Conservation (phyloP, 2,113 vertebrate genomes). For the Saimiri boliviensis region DNA sequence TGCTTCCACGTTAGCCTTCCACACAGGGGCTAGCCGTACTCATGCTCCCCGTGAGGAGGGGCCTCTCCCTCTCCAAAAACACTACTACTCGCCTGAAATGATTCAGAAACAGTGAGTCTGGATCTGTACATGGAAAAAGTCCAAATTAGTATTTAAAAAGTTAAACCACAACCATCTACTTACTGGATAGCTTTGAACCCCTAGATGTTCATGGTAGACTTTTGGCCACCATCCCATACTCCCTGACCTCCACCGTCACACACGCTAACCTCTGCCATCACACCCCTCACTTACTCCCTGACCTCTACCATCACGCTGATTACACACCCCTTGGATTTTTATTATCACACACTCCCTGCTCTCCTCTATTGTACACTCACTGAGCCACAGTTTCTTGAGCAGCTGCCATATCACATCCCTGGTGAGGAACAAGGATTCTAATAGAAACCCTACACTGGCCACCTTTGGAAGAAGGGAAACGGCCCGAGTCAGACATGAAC, state of each 20-base stretch:
- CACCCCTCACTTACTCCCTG: too few species aligned
- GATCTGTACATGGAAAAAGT: not conserved
- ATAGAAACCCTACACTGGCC: too few species aligned
- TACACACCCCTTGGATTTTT: too few species aligned
- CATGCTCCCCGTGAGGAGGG: accelerated
- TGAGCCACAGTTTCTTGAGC: not conserved
- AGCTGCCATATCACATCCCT: not conserved
- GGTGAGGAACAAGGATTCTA: not conserved
- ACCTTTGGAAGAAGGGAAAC: not conserved
- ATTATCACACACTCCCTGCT: not conserved
- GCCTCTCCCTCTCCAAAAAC: not conserved
- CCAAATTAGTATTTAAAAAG: not conserved
- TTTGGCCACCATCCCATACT: not conserved
- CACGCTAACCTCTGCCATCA: not conserved
- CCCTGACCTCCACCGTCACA: not conserved
- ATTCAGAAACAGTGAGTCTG: not conserved
- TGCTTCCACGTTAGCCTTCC: not conserved
- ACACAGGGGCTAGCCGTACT: too few species aligned
- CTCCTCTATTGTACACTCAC: not conserved
- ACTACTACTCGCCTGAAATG: not conserved
- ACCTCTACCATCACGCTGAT: not conserved
- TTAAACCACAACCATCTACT: not conserved
- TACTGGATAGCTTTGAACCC: not conserved
- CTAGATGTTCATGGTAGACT: not conserved
- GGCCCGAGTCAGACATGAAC: not conserved